Base-by-base conservation (phyloP, 1,140 invertebrate species). In the Apis dorsata region DNA sequence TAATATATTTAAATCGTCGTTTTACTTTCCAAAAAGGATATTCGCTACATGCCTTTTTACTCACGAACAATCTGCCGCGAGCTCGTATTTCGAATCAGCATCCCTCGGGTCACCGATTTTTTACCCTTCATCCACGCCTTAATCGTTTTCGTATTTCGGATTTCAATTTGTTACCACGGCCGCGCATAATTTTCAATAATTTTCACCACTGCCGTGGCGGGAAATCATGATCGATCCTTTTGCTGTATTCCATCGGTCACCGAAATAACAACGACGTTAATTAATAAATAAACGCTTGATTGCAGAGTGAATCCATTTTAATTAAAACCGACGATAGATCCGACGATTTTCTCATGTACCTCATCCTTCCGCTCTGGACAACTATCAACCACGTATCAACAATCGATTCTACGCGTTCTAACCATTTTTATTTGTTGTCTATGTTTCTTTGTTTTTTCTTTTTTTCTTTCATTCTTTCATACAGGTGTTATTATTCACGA, bases 201-300 rank as follows among this genome's bases (percentile, higher is more conserved):
- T 51, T 70, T 51, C 49, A 9, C 60, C 44, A 5, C 19, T 19
- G 8, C 53, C 17, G 9, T 21, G 17, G 24, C 57, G 11, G 21
- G n/a, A 19, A 75, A 75, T 75, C 34, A 75, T 13, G 44, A 28
- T 51, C 73, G 44, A 51, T 24, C 44, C n/a, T 10, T 21, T 24
- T 10, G n/a, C 21, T 44, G 13, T 49, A 70, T 70, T 28, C 21
- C 44, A 4, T 11, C 34, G 5, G 13, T 19, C 51, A 11, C 13
- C 10, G 10, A 17, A 24, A 59, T 15, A 44, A 34, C 72, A 59
- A 13, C 28, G 24, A 2, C 10, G 65, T 79, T 79, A 70, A 79
- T 79, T 79, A 70, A 70, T 66, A 65, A 77, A 34, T 77, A 77
- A 77, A 77, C 28, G 62, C 51, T 66, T 57, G 75, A 77, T 77